Evolutionary conservation across 2,888 invertebrate genomes (phyloP).

Genomic region (Parnassius orleans): DNA sequence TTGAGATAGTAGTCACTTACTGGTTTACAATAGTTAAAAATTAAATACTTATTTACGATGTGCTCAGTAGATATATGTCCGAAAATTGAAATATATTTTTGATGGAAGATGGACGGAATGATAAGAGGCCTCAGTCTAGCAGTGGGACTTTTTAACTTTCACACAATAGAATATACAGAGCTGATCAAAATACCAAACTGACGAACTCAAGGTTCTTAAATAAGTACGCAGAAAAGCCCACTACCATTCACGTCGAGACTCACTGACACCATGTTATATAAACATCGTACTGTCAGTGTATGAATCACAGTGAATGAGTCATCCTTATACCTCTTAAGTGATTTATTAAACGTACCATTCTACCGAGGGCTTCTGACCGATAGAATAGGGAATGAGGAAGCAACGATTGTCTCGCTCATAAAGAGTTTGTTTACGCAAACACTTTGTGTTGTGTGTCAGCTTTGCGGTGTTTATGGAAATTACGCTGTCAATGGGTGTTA

Average conservation of each 20-base stretch:
- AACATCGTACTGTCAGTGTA: constrained; percentile 12
- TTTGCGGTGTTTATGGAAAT: neutral
- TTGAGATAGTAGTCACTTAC: too few species aligned
- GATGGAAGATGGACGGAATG: too few species aligned
- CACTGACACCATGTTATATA: constrained; percentile 12
- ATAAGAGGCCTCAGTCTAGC: too few species aligned
- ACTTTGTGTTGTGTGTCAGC: constrained; percentile 6
- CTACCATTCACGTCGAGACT: constrained; percentile 1
- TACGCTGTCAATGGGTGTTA: neutral
- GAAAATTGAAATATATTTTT: too few species aligned
- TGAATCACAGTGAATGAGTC: constrained; percentile 22
- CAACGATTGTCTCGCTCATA: neutral
- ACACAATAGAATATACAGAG: neutral
- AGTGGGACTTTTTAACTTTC: too few species aligned
- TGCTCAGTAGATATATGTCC: too few species aligned
- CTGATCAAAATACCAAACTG: neutral
- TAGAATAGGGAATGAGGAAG: constrained; percentile 3
- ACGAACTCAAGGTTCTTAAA: neutral
- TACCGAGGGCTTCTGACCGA: neutral
- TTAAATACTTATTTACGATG: too few species aligned
- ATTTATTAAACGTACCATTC: neutral
- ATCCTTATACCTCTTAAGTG: constrained; percentile 1
- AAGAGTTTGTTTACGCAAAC: constrained; percentile 3
- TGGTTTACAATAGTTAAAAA: too few species aligned
- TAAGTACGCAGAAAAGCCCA: constrained; percentile 6